Base-by-base conservation (phyloP, 2,888 invertebrate genomes). In the Lagria hirta region DNA sequence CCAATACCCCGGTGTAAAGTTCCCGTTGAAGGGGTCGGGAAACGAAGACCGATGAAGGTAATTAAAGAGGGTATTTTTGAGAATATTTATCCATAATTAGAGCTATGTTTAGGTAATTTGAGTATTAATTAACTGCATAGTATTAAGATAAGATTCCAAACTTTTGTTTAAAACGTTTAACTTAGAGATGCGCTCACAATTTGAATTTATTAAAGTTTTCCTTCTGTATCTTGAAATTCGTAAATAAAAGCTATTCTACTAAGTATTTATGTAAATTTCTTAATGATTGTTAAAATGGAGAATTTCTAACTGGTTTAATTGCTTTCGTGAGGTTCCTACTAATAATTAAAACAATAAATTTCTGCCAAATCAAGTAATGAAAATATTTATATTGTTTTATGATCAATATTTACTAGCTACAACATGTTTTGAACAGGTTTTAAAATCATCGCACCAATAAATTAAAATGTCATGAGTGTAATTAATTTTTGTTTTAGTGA, bases 21-120 rank as follows among this genome's bases (percentile, higher is more conserved):
- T 36, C 30, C 30, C 11, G n/a, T n/a, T n/a, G 36, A 17, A 36
- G 43, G 43, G 43, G 35, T 42, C 28, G 14, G 37, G 37, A 41
- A 48, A 26, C 28, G 41, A 27, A 51, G 48, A 48, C 43, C 43
- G 55, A 49, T 43, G 55, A 36, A 38, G 43, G 55, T 60, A 62
- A 61, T 61, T 61, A 62, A 58, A 58, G 55, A 55, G 59, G 56
- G 55, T 52, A 56, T 58, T 59, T 58, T 61, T 57, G 40, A 53
- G 59, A 61, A 60, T 63, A 60, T 63, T 57, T 57, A 54, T 60
- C 61, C 60, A 64, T 64, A 64, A 64, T 65, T 64, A 64, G 58
- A 53, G 55, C 52, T 42, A 56, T 61, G 61, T 60, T 62, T 61
- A 54, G 57, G 65, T 65, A 65, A 65, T 63, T 62, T 51, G 64